phyloP scores from a whole-genome alignment of 2,797 vertebrate species.

The Gymnoscopelus braueri region DNA sequence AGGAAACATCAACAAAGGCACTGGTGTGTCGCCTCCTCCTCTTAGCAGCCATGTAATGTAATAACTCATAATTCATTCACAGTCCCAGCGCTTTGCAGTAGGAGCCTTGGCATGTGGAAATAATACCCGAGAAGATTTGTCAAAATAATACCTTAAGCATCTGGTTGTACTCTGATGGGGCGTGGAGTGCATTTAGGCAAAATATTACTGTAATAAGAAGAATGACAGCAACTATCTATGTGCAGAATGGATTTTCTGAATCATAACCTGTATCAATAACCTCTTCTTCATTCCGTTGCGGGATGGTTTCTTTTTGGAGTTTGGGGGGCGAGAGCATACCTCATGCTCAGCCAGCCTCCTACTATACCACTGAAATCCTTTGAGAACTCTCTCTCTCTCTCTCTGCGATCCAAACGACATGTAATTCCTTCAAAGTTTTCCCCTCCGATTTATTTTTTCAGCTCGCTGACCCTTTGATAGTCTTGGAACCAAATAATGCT shows the following conservation, averaged over 20 bases:
- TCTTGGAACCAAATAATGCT: constrained; percentile 32
- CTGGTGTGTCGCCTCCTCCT: constrained; percentile 24
- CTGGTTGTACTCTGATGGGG: too few relatives aligned
- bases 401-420: neutral
- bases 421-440: neutral
- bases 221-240: neutral
- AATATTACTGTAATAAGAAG: neutral
- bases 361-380: constrained; percentile 4
- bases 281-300: neutral
- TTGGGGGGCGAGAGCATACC: constrained; percentile 1
- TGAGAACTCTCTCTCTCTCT: too few relatives aligned
- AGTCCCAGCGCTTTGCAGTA: constrained; percentile 2
- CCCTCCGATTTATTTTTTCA: constrained; percentile 15
- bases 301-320: constrained; percentile 6
- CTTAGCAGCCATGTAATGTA: constrained; percentile 20
- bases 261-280: neutral
- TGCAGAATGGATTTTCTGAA: too few relatives aligned
- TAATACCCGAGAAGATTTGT: constrained; percentile 12
- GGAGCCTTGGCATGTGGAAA: constrained; percentile 27
- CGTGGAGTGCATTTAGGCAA: too few relatives aligned
- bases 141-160: constrained; percentile 1
- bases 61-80: constrained; percentile 10
- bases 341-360: constrained; percentile 5
- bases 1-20: constrained; percentile 54
- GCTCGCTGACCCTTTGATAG: constrained; percentile 13